A percentile compares a stretch with the other conserved stretches of the same genome.
Conservation (phyloP, 2,113 vertebrate genomes). For the Rhabdomys dilectus region DNA sequence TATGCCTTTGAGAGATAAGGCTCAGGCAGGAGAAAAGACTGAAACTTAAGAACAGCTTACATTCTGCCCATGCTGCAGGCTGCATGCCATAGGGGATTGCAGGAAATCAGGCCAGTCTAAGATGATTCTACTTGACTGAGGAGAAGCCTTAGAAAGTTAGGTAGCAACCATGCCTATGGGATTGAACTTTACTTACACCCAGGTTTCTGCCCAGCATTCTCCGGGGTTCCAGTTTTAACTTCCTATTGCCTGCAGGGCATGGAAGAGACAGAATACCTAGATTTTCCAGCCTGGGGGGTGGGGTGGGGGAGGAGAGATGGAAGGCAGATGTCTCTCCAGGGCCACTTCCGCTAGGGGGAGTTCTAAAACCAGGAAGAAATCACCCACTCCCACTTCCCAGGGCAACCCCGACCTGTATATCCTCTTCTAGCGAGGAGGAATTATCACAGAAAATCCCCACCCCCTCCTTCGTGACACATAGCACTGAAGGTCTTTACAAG, state of each 20-base stretch:
- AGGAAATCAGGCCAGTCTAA: background rate
- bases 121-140: background rate
- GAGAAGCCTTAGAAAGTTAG: conserved; percentile 7
- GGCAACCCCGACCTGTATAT: background rate
- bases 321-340: background rate
- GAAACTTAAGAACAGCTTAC: background rate
- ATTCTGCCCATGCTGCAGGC: background rate
- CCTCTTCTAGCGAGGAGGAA: background rate
- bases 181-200: background rate
- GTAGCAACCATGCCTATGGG: background rate
- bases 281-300: background rate
- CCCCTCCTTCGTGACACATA: background rate
- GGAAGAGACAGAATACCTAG: background rate
- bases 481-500: background rate
- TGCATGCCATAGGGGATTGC: background rate
- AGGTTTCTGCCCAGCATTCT: background rate
- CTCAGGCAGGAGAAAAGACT: conserved; percentile 23
- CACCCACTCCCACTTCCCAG: background rate
- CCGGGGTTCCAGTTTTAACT: background rate
- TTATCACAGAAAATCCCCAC: background rate
- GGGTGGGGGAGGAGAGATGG: background rate
- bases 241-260: background rate
- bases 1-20: conserved; percentile 41
- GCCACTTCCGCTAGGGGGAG: background rate
- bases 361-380: conserved; percentile 28